A percentile compares a stretch with the other conserved stretches of the same genome.
phyloP scores from a whole-genome alignment of 2,113 vertebrate genomes.

The Danio rerio region GRCz12tu NC_133185.1:43138001-43138500 shows the following conservation, averaged over 20 bases:
- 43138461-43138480: neutral
- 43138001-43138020: slow-evolving; percentile 19
- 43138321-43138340: neutral
- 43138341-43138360: slow-evolving; percentile 13
- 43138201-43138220: neutral
- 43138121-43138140: slow-evolving; percentile 15
- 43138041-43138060: slow-evolving; percentile 25
- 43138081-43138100: neutral
- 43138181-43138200: neutral
- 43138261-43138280: neutral
- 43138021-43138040: neutral
- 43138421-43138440: neutral
- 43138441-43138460: slow-evolving; percentile 14
- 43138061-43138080: slow-evolving; percentile 1
- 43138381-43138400: slow-evolving; percentile 27
- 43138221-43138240: neutral
- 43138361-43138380: slow-evolving; percentile 7
- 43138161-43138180: neutral
- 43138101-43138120: neutral
- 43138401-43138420: neutral
- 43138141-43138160: neutral
- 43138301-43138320: neutral
- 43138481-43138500: slow-evolving; percentile 27
- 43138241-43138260: neutral
- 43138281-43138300: neutral